Base-by-base conservation (phyloP, 2,797 vertebrate species). In the Ambastaia sidthimunki region DNA sequence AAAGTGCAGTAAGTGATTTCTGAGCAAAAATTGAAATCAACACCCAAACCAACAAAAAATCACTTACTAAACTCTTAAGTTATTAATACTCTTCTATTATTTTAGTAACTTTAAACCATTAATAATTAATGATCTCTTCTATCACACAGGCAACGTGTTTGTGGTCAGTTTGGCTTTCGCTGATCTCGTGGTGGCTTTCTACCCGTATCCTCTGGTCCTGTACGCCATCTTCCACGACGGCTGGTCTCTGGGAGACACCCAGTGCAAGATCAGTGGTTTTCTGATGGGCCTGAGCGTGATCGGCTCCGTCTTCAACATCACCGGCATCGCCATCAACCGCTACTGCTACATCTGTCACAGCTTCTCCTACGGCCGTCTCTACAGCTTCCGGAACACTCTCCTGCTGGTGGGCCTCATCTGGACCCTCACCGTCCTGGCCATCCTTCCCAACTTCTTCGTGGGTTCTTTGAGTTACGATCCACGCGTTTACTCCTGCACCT, bases 261-360 rank as follows among this genome's bases (percentile, higher is more conserved):
- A 94, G 71, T 94, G 93, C 90, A 93, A 92, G 90, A 90, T 94
- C 88, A 96, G 94, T 12, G 94, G 95, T 54, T 95, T 95, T 83
- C 90, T 95, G 1, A 95, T 95, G 94, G 94, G 94, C 11, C 91
- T 95, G 80, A 96, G 95, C 28, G 94, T 95, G 71, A 96, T 95
- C 9, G 93, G 94, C 15, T 96, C 95, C 63, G 94, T 95, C 80
- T 96, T 96, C 88, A 96, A 95, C 91, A 95, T 95, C 87, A 94
- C 94, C 0, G 94, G 91, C 31, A 95, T 96, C 11, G 94, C 95
- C 13, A 90, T 95, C 72, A 96, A 95, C 91, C 92, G 94, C 81
- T 96, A 96, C 87, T 95, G 93, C 91, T 95, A 95, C 85, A 95
- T 95, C 89, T 96, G 94, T 80, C 95, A 95, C 89, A 94, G 93